Evolutionary conservation across 2,888 invertebrate species (phyloP).

Genomic region (Willowsia nigromaculata): DNA sequence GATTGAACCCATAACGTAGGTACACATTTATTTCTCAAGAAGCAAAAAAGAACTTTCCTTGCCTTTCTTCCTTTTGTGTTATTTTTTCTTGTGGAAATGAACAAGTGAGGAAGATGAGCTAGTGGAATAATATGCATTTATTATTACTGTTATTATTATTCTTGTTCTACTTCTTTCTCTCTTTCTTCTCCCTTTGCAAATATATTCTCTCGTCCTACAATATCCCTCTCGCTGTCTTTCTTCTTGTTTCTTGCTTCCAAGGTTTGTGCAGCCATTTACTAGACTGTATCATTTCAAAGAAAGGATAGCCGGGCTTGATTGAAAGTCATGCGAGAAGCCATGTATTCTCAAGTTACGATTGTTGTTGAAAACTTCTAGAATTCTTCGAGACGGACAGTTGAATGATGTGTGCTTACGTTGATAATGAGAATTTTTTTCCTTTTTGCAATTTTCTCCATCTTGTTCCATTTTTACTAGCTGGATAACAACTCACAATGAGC

Average conservation of each 20-base stretch:
- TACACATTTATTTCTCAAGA: background rate
- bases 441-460: too few relatives aligned
- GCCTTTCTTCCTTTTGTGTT: background rate
- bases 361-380: too few relatives aligned
- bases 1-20: background rate
- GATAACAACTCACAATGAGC: too few relatives aligned
- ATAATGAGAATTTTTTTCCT: too few relatives aligned
- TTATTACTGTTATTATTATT: background rate
- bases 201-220: background rate
- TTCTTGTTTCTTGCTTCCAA: background rate
- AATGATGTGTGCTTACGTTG: too few relatives aligned
- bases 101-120: slow-evolving; percentile 16
- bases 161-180: background rate
- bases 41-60: background rate
- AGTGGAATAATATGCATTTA: background rate
- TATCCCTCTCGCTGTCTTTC: background rate
- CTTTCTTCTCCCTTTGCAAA: background rate
- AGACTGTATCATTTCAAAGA: too few relatives aligned
- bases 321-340: too few relatives aligned
- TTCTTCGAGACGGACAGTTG: too few relatives aligned
- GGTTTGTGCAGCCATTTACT: too few relatives aligned
- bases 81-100: background rate
- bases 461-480: too few relatives aligned
- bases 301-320: too few relatives aligned
- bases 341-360: too few relatives aligned